These are phyloP conservation scores for Luscinia luscinia DNA, from an alignment of 2,797 vertebrate genomes.

Conservation along the genomic window DNA sequence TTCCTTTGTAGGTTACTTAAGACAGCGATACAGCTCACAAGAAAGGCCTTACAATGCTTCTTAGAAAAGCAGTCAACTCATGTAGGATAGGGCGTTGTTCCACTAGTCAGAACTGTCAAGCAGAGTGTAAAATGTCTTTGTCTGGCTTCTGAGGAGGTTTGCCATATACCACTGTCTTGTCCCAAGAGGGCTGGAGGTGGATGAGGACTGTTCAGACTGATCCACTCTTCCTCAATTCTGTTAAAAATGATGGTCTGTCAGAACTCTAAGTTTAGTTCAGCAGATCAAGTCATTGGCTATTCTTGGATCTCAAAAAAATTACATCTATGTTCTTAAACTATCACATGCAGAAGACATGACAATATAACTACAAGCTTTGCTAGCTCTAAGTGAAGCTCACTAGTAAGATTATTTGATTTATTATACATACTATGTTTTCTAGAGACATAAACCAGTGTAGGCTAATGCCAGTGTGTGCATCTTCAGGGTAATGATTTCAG, in stretches of 20 bases:
- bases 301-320: not conserved
- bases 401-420: not conserved
- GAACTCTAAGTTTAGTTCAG: not conserved
- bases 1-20: not conserved
- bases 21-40: not conserved
- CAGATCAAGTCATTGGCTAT: not conserved
- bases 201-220: not conserved
- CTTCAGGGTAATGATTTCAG: not conserved
- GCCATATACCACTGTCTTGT: fast-evolving
- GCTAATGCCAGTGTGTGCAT: not conserved
- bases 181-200: not conserved
- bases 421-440: not conserved
- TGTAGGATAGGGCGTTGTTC: not conserved
- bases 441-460: not conserved
- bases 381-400: not conserved
- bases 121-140: not conserved
- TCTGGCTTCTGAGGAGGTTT: not conserved
- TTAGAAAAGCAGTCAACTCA: not conserved
- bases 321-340: not conserved
- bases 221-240: not conserved
- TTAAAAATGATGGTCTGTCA: not conserved
- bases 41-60: not conserved
- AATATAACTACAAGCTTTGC: not conserved
- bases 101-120: not conserved
- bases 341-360: not conserved